Percentiles rank a stretch among this genome's conserved stretches.
Conservation (phyloP, 2,888 invertebrate genomes). For the Nephrotoma guestfalica region DNA sequence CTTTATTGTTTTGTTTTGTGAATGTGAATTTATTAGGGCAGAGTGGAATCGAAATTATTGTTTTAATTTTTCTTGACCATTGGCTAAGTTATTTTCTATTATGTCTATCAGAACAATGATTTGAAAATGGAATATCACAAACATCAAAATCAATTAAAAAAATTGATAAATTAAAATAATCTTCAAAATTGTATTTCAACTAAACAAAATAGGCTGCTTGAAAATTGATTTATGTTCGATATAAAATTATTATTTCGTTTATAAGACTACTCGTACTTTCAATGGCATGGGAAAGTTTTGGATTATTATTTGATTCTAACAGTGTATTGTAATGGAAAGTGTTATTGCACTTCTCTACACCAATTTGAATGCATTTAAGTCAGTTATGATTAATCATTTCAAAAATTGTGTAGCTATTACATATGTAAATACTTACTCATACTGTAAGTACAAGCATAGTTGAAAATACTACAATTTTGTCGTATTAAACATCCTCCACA, state of each 20-base stretch:
- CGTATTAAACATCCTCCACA: not conserved
- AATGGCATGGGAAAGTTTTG: not conserved
- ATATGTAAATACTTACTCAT: too few relatives aligned
- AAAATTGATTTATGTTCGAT: not conserved
- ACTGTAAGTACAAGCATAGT: not conserved
- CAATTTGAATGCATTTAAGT: not conserved
- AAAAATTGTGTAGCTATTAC: not conserved
- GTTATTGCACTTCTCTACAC: too few relatives aligned
- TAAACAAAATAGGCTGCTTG: not conserved
- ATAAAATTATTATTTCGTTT: not conserved
- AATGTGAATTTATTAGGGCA: not conserved
- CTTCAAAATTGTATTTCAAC: not conserved
- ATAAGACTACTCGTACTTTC: not conserved
- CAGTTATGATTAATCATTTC: not conserved
- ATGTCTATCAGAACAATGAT: not conserved
- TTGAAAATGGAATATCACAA: not conserved
- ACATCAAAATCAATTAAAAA: not conserved
- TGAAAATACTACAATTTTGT: not conserved
- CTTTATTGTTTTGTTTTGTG: not conserved
- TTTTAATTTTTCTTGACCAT: not conserved
- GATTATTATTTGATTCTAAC: not conserved
- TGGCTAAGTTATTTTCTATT: not conserved
- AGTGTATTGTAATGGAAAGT: too few relatives aligned
- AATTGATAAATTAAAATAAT: not conserved
- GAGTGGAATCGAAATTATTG: not conserved